Evolutionary conservation across 2,888 invertebrate genomes (phyloP), one percentile per base, ranked within the genome.

Genomic region (Saturnia pavonia): DNA sequence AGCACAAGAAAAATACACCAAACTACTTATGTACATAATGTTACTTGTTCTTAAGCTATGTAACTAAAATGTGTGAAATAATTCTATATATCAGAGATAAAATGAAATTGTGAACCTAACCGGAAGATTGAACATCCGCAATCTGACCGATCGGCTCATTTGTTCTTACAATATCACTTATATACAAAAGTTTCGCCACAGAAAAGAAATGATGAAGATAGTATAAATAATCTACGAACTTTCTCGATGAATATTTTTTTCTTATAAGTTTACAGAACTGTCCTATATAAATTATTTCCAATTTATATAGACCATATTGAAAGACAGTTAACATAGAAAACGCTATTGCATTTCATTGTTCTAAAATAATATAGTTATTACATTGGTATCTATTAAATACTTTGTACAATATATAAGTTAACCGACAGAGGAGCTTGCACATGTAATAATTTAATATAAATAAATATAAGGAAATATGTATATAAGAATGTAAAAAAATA

Each of bases 61-160:
- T 57, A 57, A 25, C 57, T 25, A 57, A 57, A 22, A 25, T 1
- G 25, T 63, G 40, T 34, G 34, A 63, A 27, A 34, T 19, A 16
- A 16, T 63, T 63, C 14, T n/a, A n/a, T n/a, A n/a, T 63, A 57
- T 63, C 34, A 68, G 9, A 34, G 48, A 54, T 27, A 12, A 51
- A 34, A 80, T 80, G 72, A 81, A 81, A 82, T 77, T 72, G 77
- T 74, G 75, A 76, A 78, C 66, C 76, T 76, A 75, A 72, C 75
- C 74, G 77, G 76, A 81, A 79, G 76, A 80, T 75, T 79, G 76
- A 77, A 77, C 77, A 74, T 78, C 75, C 76, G 76, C 77, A 80
- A 79, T 81, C 79, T 78, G 69, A 72, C 69, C 71, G 73, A 74
- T 75, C 69, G 72, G 67, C 71, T 16, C 54, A 51, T 68, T 40